Evolutionary conservation across 2,797 vertebrate species (phyloP), one percentile per base, ranked within the genome.

Genomic region (Parotocinclus haroldoi): DNA sequence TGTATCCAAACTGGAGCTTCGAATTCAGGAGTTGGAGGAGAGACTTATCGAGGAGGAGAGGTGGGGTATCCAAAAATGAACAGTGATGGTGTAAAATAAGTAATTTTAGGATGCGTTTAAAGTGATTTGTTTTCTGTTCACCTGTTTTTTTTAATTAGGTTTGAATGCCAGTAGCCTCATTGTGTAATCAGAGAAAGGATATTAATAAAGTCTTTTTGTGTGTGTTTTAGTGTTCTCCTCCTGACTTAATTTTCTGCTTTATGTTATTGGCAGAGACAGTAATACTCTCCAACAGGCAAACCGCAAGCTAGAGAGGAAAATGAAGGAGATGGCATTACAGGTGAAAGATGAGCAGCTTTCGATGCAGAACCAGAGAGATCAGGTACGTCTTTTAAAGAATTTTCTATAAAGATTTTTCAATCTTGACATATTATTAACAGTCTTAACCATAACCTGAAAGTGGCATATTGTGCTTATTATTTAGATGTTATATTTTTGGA

Each of bases 301-400:
- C 77, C 94, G 97, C 53, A 92, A 92, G 69, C 91, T 99, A 82
- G 97, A 99, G 80, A 91, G 96, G 77, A 98, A 91, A 80, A 91
- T 94, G 76, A 99, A 98, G 84, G 96, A 99, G 85, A 87, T 97
- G 83, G 90, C 91, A 85, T 85, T 99, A 89, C 95, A 98, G 73
- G 87, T 92, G 54, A 96, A 97, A 0, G 96, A 99, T 7, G 96
- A 99, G 45, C 91, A 91, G 67, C 81, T 92, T 63, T 91, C 91
- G 7, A 74, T 99, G 78, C 94, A 91, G n/a, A 94, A 91, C 78
- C 94, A 99, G 77, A 94, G 93, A 73, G 96, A 99, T 83, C 96
- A 99, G 95, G 97, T 99, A 42, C 10, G 7, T 9, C 1, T 42
- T 42, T 7, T 7, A 9, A 42, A 42, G 40, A 42, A 38, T 61